Evolutionary conservation across 2,888 invertebrate genomes (phyloP), one percentile per base, ranked within the genome.

Genomic region (Trichacis sp.): DNA sequence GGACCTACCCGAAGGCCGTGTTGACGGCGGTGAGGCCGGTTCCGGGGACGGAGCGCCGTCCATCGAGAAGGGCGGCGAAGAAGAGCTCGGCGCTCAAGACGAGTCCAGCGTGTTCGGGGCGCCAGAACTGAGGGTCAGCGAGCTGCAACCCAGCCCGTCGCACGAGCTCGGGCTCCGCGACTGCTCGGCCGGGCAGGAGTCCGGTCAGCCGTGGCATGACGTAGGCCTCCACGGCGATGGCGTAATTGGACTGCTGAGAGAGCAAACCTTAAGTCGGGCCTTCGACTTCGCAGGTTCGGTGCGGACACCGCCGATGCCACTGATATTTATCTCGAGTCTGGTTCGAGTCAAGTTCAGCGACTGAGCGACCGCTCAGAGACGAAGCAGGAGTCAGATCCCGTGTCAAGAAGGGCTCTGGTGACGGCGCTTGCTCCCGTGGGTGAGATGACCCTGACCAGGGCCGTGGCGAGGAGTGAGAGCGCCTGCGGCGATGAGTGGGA

Each of bases 311-410:
- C 24, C 24, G 24, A 24, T 24, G 24, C 24, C 24, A 24, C 24
- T 5, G 4, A 24, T 3, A 5, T 24, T 3, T 24, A 24, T 8
- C 4, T 8, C 4, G 3, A 8, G 4, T 3, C 8, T 24, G 24
- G 24, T 24, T 8, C 8, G 24, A 11, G 36, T 4, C 36, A 36
- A 36, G 11, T 11, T 11, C n/a, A 36, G 15, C 11, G 47, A 2
- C 8, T 29, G 33, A 3, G 17, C 48, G 9, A 48, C 3, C 33
- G 48, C 18, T 50, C 50, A 4, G 38, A 17, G n/a, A 50, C 38
- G 14, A 50, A 50, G 1, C 18, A 50, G 9, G 36, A 33, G 4
- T 50, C 49, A 6, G 49, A 50, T 3, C 49, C 36, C 9, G 49
- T 12, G 12, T 50, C 49, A 5, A 50, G 36, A 1, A 50, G n/a